Percentiles rank a stretch among this genome's conserved stretches.
Evolutionary conservation across 2,888 invertebrate species (phyloP).

Genomic region (Anagyrus pseudococci): DNA sequence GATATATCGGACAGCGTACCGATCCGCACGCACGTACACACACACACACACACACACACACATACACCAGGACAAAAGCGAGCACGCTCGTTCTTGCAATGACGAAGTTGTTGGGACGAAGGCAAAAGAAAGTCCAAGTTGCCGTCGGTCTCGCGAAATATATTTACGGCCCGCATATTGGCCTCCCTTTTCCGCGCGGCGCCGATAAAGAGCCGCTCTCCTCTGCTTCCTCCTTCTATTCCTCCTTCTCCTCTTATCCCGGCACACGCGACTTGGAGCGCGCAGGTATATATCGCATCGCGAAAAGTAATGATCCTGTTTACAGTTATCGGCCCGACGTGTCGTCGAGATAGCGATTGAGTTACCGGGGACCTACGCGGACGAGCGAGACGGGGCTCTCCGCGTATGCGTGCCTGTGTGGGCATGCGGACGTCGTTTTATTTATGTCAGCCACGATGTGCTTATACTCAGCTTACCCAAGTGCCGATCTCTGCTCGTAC

Average conservation of each 20-base stretch:
- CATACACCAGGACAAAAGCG: too few relatives aligned
- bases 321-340: conserved; percentile 48
- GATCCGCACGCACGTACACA: too few relatives aligned
- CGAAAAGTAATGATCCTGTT: conserved; percentile 52
- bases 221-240: too few relatives aligned
- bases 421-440: background rate
- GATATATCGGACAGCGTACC: too few relatives aligned
- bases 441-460: background rate
- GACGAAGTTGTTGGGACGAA: too few relatives aligned
- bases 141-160: conserved; percentile 11
- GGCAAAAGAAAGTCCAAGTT: too few relatives aligned
- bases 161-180: conserved; percentile 46
- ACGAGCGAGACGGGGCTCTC: background rate
- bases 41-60: too few relatives aligned
- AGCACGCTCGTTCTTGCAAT: too few relatives aligned
- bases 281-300: conserved; percentile 43
- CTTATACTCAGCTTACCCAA: too few relatives aligned
- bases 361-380: conserved; percentile 43
- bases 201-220: conserved; percentile 42
- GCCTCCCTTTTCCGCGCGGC: background rate
- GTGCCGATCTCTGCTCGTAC: too few relatives aligned
- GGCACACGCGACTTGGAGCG: too few relatives aligned
- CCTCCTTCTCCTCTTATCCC: background rate
- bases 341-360: conserved; percentile 50
- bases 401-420: background rate